Evolutionary conservation across 2,888 invertebrate genomes (phyloP).

Genomic region (Cephus nigrinus): DNA sequence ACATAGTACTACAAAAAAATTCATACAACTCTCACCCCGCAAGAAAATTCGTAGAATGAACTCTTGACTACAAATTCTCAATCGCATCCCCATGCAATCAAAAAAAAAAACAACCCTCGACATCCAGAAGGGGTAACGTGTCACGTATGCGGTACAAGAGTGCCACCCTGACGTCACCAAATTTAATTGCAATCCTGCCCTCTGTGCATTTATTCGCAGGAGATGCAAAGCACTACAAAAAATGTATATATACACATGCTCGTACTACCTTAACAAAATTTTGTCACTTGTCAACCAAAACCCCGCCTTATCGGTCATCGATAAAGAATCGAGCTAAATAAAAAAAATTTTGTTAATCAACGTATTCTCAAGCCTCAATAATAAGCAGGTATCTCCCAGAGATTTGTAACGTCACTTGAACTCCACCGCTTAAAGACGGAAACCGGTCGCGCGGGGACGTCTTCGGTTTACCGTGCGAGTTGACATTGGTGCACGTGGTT

Average conservation of each 20-base stretch:
- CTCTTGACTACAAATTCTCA: background rate
- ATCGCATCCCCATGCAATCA: background rate
- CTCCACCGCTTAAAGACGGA: background rate
- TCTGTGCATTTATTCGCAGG: conserved; percentile 14
- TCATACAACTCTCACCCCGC: background rate
- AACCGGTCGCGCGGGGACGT: conserved; percentile 37
- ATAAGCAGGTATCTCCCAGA: background rate
- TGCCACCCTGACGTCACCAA: conserved; percentile 6
- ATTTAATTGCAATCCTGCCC: conserved; percentile 15
- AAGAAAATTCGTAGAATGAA: background rate
- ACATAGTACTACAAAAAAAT: background rate
- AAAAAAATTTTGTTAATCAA: background rate
- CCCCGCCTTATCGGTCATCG: background rate
- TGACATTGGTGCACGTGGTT: conserved; percentile 5
- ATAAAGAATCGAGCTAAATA: background rate
- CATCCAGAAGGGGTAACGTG: background rate
- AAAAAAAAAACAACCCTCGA: background rate
- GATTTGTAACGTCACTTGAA: background rate
- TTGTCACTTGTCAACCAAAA: background rate
- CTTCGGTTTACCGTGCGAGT: conserved; percentile 9
- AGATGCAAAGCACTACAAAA: background rate
- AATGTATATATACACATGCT: background rate
- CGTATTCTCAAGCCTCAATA: background rate
- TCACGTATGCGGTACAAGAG: background rate
- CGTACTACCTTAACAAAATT: background rate